Evolutionary conservation across 2,888 invertebrate genomes (phyloP).

Genomic region (Meganola albula): DNA sequence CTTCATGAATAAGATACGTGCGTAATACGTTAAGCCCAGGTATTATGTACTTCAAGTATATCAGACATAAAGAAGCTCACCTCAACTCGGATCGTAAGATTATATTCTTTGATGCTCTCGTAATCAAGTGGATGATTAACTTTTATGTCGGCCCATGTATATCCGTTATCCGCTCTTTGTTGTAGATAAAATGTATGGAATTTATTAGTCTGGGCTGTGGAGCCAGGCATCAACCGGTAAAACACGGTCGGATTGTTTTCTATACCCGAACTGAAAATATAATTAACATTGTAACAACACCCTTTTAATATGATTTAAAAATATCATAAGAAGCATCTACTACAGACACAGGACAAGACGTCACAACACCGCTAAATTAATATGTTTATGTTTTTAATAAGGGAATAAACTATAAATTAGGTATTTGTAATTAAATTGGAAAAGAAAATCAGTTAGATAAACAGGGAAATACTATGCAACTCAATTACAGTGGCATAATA

Average conservation of each 20-base stretch:
- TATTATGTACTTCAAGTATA: too few species aligned
- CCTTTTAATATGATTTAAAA: slow-evolving; percentile 17
- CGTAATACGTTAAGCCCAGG: not conserved
- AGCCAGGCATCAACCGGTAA: slow-evolving; percentile 96
- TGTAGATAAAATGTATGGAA: slow-evolving; percentile 96
- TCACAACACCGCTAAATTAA: slow-evolving; percentile 14
- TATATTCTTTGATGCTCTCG: slow-evolving; percentile 96
- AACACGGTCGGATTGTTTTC: slow-evolving; percentile 97
- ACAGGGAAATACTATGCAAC: too few species aligned
- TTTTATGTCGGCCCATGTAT: slow-evolving; percentile 97
- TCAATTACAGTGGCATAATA: too few species aligned
- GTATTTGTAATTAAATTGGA: too few species aligned
- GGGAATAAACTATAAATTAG: too few species aligned
- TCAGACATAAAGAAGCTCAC: slow-evolving; percentile 69
- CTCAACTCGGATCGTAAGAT: slow-evolving; percentile 96
- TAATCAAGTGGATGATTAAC: slow-evolving; percentile 97
- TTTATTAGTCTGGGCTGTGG: slow-evolving; percentile 97
- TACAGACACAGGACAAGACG: slow-evolving; percentile 47
- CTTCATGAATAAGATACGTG: not conserved
- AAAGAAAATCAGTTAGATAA: too few species aligned
- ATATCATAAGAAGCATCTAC: slow-evolving; percentile 32
- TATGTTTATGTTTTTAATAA: too few species aligned
- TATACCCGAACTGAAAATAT: slow-evolving; percentile 90
- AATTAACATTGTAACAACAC: slow-evolving; percentile 38
- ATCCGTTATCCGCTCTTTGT: slow-evolving; percentile 94